Percentiles rank a stretch among this genome's conserved stretches.
Evolutionary conservation across 1,140 invertebrate genomes (phyloP).

Genomic region (Drosophila bifasciata): DNA sequence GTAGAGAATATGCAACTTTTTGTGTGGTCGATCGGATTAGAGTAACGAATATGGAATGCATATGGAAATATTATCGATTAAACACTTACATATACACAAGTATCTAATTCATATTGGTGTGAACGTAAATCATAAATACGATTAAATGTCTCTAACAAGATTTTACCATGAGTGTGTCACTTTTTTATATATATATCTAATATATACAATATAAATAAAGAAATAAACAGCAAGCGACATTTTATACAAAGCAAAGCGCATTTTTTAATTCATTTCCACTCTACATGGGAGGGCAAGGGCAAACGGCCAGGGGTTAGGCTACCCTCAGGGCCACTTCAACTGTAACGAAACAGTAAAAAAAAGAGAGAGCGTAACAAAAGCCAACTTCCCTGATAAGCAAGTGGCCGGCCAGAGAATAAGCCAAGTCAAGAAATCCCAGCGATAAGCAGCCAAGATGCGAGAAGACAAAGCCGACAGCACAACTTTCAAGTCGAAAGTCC

Average conservation of each 20-base stretch:
- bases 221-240: slow-evolving; percentile 67
- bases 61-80: slow-evolving; percentile 52
- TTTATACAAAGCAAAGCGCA: slow-evolving; percentile 61
- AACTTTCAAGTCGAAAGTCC: slow-evolving; percentile 35
- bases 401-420: slow-evolving; percentile 34
- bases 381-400: slow-evolving; percentile 56
- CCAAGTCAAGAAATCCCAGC: slow-evolving; percentile 24
- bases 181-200: slow-evolving; percentile 73
- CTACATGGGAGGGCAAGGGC: not conserved
- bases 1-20: slow-evolving; percentile 25
- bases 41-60: slow-evolving; percentile 42
- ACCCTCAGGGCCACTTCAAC: slow-evolving; percentile 48
- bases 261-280: slow-evolving; percentile 37
- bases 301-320: slow-evolving; percentile 19
- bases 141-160: slow-evolving; percentile 79
- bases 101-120: slow-evolving; percentile 47
- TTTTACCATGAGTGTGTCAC: slow-evolving; percentile 81
- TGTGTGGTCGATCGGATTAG: slow-evolving; percentile 41
- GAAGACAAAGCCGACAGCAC: slow-evolving; percentile 45
- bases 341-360: slow-evolving; percentile 28
- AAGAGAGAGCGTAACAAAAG: slow-evolving; percentile 35
- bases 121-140: slow-evolving; percentile 42
- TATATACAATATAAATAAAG: slow-evolving; percentile 72
- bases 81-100: slow-evolving; percentile 42
- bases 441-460: slow-evolving; percentile 47